phyloP scores from a whole-genome alignment of 2,797 vertebrate genomes.

The Trematomus bernacchii region DNA sequence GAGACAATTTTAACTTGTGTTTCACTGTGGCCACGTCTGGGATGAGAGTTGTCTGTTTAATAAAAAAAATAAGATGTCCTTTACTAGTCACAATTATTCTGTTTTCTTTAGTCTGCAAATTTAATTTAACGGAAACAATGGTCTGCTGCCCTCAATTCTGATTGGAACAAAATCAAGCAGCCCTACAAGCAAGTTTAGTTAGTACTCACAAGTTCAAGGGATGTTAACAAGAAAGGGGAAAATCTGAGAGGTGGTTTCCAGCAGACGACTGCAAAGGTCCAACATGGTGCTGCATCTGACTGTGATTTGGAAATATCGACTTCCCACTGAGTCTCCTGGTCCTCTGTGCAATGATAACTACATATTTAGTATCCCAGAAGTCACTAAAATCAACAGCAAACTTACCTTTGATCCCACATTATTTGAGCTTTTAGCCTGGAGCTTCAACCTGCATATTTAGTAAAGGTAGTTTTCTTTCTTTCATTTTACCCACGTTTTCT shows the following conservation, averaged over 20 bases:
- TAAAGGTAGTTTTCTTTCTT: too few species aligned
- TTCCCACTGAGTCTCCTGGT: background rate
- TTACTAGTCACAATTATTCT: background rate
- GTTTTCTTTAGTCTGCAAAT: background rate
- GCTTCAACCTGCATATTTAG: too few species aligned
- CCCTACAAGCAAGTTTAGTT: background rate
- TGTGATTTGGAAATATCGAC: background rate
- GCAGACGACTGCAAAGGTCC: background rate
- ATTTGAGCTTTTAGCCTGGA: too few species aligned
- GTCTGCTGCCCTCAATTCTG: background rate
- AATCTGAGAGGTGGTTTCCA: background rate
- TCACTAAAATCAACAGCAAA: too few species aligned
- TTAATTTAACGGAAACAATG: too few species aligned
- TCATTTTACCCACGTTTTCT: too few species aligned
- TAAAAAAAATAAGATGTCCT: background rate
- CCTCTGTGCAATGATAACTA: too few species aligned
- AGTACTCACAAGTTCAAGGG: too few species aligned
- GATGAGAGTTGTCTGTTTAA: background rate
- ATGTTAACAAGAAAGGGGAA: too few species aligned
- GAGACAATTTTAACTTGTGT: too few species aligned
- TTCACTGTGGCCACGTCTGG: background rate
- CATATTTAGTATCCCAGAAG: too few species aligned
- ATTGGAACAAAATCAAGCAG: background rate
- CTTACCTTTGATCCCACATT: too few species aligned
- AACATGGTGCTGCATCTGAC: background rate